Evolutionary conservation across 1,140 invertebrate genomes (phyloP).

Genomic region (Elymnias hypermnestra): DNA sequence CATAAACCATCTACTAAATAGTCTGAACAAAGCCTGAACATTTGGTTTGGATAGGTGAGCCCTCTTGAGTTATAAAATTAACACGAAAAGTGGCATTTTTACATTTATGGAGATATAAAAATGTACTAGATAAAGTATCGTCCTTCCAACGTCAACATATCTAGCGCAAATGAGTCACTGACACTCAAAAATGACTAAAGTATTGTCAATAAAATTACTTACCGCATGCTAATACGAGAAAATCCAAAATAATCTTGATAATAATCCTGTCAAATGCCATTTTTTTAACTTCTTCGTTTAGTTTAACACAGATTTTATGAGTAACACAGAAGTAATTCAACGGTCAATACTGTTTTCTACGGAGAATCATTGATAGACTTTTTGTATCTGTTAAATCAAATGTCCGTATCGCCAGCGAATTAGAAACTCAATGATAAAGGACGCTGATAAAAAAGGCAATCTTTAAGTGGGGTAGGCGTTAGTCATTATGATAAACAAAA

Average conservation of each 20-base stretch:
- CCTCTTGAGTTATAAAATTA: too few species aligned
- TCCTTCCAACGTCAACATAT: too few species aligned
- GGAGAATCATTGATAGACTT: neutral
- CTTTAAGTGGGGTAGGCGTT: constrained; percentile 11
- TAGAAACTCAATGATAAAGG: constrained; percentile 22
- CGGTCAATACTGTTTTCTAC: neutral
- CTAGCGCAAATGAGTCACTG: too few species aligned
- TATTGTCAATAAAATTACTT: constrained; percentile 28
- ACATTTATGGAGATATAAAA: too few species aligned
- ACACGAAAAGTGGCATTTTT: too few species aligned
- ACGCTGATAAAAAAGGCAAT: constrained; percentile 18
- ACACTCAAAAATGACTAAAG: too few species aligned
- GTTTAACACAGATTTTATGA: too few species aligned
- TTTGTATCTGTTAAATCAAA: constrained; percentile 4
- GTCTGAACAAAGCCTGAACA: too few species aligned
- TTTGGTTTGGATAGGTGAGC: too few species aligned
- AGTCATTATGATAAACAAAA: constrained; percentile 10
- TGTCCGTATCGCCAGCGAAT: constrained; percentile 12
- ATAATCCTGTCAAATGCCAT: constrained; percentile 51
- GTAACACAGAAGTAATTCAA: neutral
- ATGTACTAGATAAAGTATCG: too few species aligned
- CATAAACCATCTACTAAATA: too few species aligned
- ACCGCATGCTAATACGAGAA: constrained; percentile 47
- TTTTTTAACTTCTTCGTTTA: too few species aligned
- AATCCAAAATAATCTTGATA: constrained; percentile 55